Evolutionary conservation across 2,113 vertebrate genomes (phyloP).

Genomic region (Podiceps cristatus): DNA sequence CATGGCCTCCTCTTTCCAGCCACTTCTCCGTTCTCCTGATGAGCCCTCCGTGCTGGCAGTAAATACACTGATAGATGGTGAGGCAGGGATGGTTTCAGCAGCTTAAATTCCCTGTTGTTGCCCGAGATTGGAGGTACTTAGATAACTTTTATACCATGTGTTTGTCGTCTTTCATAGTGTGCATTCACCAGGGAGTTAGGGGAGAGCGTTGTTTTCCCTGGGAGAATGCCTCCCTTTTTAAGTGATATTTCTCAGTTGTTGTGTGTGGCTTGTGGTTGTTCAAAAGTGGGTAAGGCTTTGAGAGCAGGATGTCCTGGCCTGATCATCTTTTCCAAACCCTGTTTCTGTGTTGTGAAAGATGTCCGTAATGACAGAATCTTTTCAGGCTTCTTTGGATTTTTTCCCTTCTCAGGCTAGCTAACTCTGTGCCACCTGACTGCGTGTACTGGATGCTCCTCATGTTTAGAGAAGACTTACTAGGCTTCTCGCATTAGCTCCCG

Average conservation of each 20-base stretch:
- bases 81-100: not conserved
- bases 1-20: not conserved
- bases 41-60: not conserved
- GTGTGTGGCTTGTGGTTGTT: constrained; percentile 27
- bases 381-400: not conserved
- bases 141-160: not conserved
- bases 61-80: not conserved
- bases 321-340: not conserved
- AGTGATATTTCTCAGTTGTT: not conserved
- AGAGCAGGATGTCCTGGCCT: not conserved
- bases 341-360: not conserved
- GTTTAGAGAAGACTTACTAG: not conserved
- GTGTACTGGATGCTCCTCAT: not conserved
- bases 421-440: not conserved
- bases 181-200: not conserved
- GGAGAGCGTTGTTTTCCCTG: not conserved
- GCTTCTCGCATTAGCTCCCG: not conserved
- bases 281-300: constrained; percentile 10
- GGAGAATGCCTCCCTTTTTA: not conserved
- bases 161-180: not conserved
- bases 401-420: not conserved
- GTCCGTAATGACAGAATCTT: not conserved
- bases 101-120: not conserved
- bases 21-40: rapidly evolving
- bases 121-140: not conserved